phyloP scores from a whole-genome alignment of 37 sponge, comb jelly and placozoan genomes.

The Cladorhizidae sp. region DNA sequence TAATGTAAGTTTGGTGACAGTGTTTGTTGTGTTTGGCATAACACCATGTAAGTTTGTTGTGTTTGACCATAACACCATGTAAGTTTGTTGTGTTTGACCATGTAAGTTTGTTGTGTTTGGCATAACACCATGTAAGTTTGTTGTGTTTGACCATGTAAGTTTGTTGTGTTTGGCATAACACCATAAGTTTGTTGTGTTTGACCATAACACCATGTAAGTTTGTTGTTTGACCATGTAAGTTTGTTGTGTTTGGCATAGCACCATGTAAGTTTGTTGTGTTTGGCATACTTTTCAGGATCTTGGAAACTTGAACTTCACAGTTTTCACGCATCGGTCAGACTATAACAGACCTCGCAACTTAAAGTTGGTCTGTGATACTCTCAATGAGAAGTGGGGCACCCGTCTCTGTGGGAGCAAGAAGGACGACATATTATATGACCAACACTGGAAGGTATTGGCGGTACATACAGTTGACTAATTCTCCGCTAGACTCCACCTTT shows the following conservation, averaged over 20 bases:
- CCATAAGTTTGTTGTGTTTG: too few relatives aligned
- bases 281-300: constrained; percentile 46
- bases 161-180: too few relatives aligned
- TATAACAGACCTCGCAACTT: constrained; percentile 71
- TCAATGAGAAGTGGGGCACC: constrained; percentile 61
- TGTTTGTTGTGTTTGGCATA: too few relatives aligned
- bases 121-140: too few relatives aligned
- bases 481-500: neutral
- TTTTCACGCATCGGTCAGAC: constrained; percentile 54
- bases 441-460: constrained; percentile 39
- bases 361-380: constrained; percentile 37
- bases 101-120: too few relatives aligned
- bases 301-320: constrained; percentile 79
- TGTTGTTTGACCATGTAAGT: neutral
- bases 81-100: too few relatives aligned
- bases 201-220: too few relatives aligned
- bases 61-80: too few relatives aligned
- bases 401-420: constrained; percentile 47
- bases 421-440: constrained; percentile 65
- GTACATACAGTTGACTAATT: neutral
- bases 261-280: neutral
- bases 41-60: too few relatives aligned
- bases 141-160: too few relatives aligned
- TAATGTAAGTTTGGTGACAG: too few relatives aligned
- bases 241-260: too few relatives aligned